phyloP scores from a whole-genome alignment of 2,113 vertebrate genomes.

The Ammodytes dubius region DNA sequence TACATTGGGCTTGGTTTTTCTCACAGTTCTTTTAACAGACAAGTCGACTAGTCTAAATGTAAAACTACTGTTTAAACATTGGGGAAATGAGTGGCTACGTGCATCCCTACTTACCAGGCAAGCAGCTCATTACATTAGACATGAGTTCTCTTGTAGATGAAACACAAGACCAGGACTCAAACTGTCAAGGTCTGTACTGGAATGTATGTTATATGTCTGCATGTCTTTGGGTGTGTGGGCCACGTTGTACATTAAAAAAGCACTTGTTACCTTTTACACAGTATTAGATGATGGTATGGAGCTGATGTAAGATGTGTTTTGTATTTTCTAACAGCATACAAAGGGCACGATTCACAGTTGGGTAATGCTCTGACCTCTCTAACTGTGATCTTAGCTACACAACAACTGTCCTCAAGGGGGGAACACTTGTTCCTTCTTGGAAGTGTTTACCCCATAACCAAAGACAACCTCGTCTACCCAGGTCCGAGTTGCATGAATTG shows the following conservation, averaged over 20 bases:
- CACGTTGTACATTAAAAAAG: conserved; percentile 6
- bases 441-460: conserved; percentile 44
- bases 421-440: conserved; percentile 19
- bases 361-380: conserved; percentile 19
- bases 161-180: conserved; percentile 20
- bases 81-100: too few relatives aligned
- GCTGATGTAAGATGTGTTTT: background rate
- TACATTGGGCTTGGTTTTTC: too few relatives aligned
- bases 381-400: conserved; percentile 9
- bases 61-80: too few relatives aligned
- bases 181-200: background rate
- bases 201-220: background rate
- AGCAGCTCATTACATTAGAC: conserved; percentile 21
- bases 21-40: too few relatives aligned
- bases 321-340: background rate
- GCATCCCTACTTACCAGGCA: background rate
- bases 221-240: background rate
- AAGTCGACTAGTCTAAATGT: too few relatives aligned
- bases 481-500: conserved; percentile 8
- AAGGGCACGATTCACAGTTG: conserved; percentile 15
- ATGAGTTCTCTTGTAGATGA: conserved; percentile 3
- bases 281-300: background rate
- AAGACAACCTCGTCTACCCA: conserved; percentile 7
- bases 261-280: background rate
- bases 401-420: conserved; percentile 21